Evolutionary conservation across 2,888 invertebrate genomes (phyloP), one percentile per base, ranked within the genome.

Genomic region (Alloscopus bannaensis): DNA sequence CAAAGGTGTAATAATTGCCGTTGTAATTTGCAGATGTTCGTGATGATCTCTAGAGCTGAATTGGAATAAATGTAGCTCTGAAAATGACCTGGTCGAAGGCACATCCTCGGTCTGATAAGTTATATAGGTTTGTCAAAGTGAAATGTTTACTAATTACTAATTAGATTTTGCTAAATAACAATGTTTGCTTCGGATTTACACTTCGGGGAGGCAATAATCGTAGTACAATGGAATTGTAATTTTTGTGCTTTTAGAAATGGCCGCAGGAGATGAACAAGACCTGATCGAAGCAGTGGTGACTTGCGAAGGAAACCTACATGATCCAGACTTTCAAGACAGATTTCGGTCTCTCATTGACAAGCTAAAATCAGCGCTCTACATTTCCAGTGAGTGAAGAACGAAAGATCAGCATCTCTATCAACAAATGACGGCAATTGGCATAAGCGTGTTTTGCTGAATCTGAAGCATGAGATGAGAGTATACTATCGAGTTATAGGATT

Each of bases 291-390:
- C 93, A 88, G 93, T 96, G 90, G 93, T 96, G 90, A 96, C 96
- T 88, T 96, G 96, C 90, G 94, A 95, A 91, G 96, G 96, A 87
- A 93, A 96, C 91, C 92, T 95, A 89, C 92, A 92, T 89, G 95
- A 96, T 91, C 95, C 96, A 87, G 91, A 93, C 88, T 95, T 96
- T 91, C 94, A 93, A 87, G 91, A 91, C 89, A 93, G 93, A 88
- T 93, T 96, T 88, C 92, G 93, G 88, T 90, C 91, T 87, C 92
- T 95, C 88, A 92, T 95, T 88, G 91, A 92, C 88, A 92, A 93
- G 88, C 91, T 96, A 88, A 93, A 94, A 89, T 91, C 91, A 89
- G 91, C 95, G 89, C 92, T 96, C 87, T 92, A 92, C 87, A 92
- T 93, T 66, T 72, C 76, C 69, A 79, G 81, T 79, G 66, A 73